These are phyloP conservation scores for Eristalinus sepulchralis DNA, from an alignment of 2,888 invertebrate species.

Conservation along the genomic window DNA sequence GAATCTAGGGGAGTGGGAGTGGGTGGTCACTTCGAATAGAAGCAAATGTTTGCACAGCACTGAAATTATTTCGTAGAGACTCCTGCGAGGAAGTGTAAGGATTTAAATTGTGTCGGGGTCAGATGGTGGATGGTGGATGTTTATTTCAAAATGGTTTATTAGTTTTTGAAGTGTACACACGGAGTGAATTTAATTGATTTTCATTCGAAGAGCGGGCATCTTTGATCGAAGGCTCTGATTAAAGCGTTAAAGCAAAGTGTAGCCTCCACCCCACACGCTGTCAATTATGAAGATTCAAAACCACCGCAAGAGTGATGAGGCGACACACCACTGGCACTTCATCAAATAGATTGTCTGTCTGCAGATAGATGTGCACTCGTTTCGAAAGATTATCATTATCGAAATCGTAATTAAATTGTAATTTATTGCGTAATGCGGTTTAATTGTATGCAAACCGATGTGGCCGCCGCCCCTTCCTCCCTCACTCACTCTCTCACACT, in stretches of 20 bases:
- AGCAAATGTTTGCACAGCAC: slow-evolving; percentile 59
- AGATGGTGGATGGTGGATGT: background rate
- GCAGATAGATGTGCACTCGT: slow-evolving; percentile 24
- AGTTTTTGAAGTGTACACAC: background rate
- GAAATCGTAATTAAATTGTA: slow-evolving; percentile 45
- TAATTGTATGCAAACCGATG: slow-evolving; percentile 7
- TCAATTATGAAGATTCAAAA: background rate
- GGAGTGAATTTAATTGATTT: background rate
- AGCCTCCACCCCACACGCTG: background rate
- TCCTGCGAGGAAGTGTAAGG: background rate
- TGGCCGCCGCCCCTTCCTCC: too few relatives aligned
- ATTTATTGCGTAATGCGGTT: slow-evolving; percentile 36
- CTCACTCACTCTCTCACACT: background rate
- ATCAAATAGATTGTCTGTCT: slow-evolving; percentile 10
- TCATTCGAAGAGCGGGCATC: background rate
- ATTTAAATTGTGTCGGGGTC: background rate
- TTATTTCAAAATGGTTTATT: background rate
- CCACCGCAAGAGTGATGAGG: background rate
- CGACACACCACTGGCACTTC: background rate
- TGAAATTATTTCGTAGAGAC: slow-evolving; percentile 50
- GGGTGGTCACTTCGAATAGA: slow-evolving; percentile 45
- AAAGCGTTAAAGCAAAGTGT: background rate
- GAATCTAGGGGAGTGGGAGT: background rate
- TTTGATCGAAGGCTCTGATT: background rate
- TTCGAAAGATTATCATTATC: slow-evolving; percentile 40